Evolutionary conservation across 2,797 vertebrate genomes (phyloP).

Genomic region (Bucorvus abyssinicus): DNA sequence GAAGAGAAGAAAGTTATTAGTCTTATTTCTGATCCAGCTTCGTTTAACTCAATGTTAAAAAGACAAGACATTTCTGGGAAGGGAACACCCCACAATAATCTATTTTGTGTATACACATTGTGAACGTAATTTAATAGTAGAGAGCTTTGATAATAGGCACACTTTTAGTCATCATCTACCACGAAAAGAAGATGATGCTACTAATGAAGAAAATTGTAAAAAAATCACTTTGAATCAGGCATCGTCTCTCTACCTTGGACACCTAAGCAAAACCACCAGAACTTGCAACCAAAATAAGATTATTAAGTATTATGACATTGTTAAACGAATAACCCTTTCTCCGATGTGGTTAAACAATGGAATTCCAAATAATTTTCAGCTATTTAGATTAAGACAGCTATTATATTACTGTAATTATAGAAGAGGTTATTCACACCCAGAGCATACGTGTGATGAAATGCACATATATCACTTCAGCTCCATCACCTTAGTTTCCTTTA

Average conservation of each 20-base stretch:
- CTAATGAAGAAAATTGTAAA: background rate
- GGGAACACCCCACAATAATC: background rate
- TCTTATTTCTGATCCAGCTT: background rate
- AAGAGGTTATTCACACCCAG: background rate
- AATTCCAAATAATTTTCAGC: conserved; percentile 9
- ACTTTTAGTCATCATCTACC: background rate
- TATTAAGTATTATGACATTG: conserved; percentile 2
- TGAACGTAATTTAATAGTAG: background rate
- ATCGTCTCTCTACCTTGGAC: background rate
- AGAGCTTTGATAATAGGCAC: background rate
- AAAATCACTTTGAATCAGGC: background rate
- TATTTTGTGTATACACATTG: background rate
- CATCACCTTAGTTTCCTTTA: background rate
- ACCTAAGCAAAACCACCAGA: background rate
- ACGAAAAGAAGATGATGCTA: background rate
- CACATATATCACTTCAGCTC: background rate
- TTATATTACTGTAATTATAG: background rate
- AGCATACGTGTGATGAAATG: background rate
- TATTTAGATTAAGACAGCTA: background rate
- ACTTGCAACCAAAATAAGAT: background rate
- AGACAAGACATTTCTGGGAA: background rate
- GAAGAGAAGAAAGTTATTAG: background rate
- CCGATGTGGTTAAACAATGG: background rate
- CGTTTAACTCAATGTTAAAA: background rate
- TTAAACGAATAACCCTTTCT: conserved; percentile 1